phyloP scores from a whole-genome alignment of 2,888 invertebrate species.

The Deladenus siricidicola region DNA sequence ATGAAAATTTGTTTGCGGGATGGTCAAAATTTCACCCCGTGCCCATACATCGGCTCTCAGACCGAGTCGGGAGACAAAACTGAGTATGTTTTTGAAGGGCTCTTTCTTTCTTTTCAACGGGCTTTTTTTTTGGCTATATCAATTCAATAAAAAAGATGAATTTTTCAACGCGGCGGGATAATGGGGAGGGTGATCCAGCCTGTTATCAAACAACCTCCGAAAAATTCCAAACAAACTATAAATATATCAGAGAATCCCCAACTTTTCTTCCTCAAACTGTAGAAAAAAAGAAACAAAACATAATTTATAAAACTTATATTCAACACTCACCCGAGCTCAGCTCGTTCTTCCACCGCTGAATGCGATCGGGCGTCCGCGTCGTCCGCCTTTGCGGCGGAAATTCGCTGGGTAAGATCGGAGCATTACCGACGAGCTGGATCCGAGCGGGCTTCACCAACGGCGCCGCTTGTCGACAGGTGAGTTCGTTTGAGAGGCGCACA shows the following conservation, averaged over 20 bases:
- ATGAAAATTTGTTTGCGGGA: no score
- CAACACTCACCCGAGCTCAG: neutral
- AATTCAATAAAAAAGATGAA: no score
- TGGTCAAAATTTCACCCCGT: no score
- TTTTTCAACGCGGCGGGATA: no score
- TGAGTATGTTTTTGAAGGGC: no score
- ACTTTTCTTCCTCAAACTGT: neutral
- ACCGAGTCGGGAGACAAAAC: no score
- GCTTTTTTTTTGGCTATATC: no score
- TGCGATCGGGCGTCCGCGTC: neutral
- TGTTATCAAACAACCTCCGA: neutral
- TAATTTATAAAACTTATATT: neutral
- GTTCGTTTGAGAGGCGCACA: neutral
- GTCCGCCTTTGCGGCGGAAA: neutral
- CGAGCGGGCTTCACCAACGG: no score
- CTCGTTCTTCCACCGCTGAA: slow-evolving; percentile 1
- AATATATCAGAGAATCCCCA: neutral
- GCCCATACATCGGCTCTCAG: no score
- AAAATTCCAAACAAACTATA: neutral
- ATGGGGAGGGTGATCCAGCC: neutral
- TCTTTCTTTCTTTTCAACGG: no score
- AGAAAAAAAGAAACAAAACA: no score
- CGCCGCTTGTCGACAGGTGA: neutral
- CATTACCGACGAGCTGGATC: no score
- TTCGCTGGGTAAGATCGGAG: neutral